Percentiles rank a stretch among this genome's conserved stretches.
Conservation (phyloP, 1,140 invertebrate species). For the Solenopsis invicta region DNA sequence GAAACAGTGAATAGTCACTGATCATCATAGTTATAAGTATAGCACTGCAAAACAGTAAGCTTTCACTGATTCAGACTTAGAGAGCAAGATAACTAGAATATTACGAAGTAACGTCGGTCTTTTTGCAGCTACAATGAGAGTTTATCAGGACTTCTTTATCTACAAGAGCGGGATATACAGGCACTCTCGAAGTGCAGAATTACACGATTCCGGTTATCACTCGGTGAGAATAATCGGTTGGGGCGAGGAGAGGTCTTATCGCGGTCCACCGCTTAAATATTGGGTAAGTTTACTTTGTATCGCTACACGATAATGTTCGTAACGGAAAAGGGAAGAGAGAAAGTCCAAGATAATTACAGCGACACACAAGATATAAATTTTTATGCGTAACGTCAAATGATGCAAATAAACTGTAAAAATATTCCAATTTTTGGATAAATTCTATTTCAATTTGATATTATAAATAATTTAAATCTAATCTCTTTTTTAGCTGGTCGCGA, state of each 20-base stretch:
- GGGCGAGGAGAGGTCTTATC: slow-evolving; percentile 90
- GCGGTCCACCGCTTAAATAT: slow-evolving; percentile 90
- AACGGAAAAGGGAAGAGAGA: background rate
- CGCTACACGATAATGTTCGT: background rate
- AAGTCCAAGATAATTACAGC: background rate
- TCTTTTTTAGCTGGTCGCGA: slow-evolving; percentile 92
- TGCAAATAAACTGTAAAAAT: background rate
- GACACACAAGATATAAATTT: background rate
- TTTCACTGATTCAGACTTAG: too few species aligned
- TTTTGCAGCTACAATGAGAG: slow-evolving; percentile 94
- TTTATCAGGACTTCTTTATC: slow-evolving; percentile 96
- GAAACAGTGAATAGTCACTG: too few species aligned
- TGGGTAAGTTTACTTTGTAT: slow-evolving; percentile 90
- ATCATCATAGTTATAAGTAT: too few species aligned
- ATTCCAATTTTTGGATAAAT: background rate
- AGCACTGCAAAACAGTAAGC: too few species aligned
- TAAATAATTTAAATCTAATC: background rate
- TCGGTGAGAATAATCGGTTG: slow-evolving; percentile 97
- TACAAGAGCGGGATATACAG: slow-evolving; percentile 95
- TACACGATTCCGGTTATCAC: slow-evolving; percentile 91
- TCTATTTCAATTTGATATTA: slow-evolving; percentile 27
- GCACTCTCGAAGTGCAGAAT: slow-evolving; percentile 88
- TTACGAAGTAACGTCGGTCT: slow-evolving; percentile 65
- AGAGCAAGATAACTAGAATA: background rate
- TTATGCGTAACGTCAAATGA: background rate